Evolutionary conservation across 2,888 invertebrate genomes (phyloP).

Genomic region (Lochmaea crataegi): DNA sequence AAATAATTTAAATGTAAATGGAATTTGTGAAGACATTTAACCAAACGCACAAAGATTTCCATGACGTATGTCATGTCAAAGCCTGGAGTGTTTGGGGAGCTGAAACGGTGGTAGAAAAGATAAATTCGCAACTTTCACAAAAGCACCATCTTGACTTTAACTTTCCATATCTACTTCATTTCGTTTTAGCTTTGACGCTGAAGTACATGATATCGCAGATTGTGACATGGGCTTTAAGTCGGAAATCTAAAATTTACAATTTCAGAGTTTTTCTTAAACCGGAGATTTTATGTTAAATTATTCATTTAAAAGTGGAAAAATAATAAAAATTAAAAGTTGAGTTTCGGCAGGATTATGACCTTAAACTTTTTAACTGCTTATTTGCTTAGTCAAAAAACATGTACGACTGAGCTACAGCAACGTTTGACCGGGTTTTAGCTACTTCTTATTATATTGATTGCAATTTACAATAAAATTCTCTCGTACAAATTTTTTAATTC

Average conservation of each 20-base stretch:
- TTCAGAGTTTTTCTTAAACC: constrained; percentile 1
- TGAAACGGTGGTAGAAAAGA: constrained; percentile 20
- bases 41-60: constrained; percentile 21
- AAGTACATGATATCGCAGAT: constrained; percentile 21
- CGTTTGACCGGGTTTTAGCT: too few relatives aligned
- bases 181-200: constrained; percentile 19
- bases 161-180: constrained; percentile 31
- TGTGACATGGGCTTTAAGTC: constrained; percentile 18
- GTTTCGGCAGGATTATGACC: too few relatives aligned
- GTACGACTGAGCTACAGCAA: too few relatives aligned
- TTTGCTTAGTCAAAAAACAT: too few relatives aligned
- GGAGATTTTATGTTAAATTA: not conserved
- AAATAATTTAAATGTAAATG: not conserved
- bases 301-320: too few relatives aligned
- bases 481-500: not conserved
- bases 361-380: too few relatives aligned
- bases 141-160: constrained; percentile 16
- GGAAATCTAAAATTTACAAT: constrained; percentile 15
- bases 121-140: constrained; percentile 22
- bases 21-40: not conserved
- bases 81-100: constrained; percentile 6
- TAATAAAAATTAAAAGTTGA: too few relatives aligned
- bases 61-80: constrained; percentile 25
- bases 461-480: too few relatives aligned
- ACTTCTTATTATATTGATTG: too few relatives aligned